Conservation (phyloP, 1,140 invertebrate species). For the Monochamus saltuarius region DNA sequence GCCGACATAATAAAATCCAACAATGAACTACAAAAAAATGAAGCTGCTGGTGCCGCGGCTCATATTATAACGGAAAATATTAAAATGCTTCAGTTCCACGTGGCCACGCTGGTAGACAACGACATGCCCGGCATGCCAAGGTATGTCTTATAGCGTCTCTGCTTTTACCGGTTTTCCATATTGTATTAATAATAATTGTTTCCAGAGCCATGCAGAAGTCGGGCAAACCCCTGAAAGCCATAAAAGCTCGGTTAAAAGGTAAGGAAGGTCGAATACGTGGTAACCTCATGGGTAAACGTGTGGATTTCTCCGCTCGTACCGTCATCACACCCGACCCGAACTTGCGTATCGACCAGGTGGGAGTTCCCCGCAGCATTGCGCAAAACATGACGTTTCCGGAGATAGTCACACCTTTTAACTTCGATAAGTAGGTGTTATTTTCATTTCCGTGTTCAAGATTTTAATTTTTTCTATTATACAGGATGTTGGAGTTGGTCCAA, state of each 20-base stretch:
- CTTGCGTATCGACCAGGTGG: constrained; percentile 97
- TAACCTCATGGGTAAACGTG: constrained; percentile 99
- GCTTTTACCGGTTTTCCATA: neutral
- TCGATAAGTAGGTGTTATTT: constrained; percentile 70
- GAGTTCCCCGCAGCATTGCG: constrained; percentile 96
- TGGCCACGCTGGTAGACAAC: constrained; percentile 97
- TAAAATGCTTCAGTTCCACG: constrained; percentile 98
- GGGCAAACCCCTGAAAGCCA: constrained; percentile 95
- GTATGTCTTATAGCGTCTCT: constrained; percentile 54
- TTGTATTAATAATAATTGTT: constrained; percentile 17
- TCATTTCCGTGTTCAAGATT: neutral
- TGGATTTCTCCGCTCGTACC: constrained; percentile 98
- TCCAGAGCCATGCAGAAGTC: constrained; percentile 95
- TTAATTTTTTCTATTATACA: constrained; percentile 47
- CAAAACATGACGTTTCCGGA: constrained; percentile 99
- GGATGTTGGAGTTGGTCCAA: constrained; percentile 94
- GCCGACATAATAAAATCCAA: constrained; percentile 99
- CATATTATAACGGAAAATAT: constrained; percentile 97
- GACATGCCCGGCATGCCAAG: constrained; percentile 96
- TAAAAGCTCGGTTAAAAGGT: constrained; percentile 87
- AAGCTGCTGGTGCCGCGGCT: constrained; percentile 92
- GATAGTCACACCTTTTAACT: constrained; percentile 99
- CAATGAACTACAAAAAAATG: constrained; percentile 94
- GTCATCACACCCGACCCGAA: constrained; percentile 99
- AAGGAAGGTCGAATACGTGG: constrained; percentile 99